Evolutionary conservation across 2,888 invertebrate genomes (phyloP).

Genomic region (Nipponacmea schrenckii): DNA sequence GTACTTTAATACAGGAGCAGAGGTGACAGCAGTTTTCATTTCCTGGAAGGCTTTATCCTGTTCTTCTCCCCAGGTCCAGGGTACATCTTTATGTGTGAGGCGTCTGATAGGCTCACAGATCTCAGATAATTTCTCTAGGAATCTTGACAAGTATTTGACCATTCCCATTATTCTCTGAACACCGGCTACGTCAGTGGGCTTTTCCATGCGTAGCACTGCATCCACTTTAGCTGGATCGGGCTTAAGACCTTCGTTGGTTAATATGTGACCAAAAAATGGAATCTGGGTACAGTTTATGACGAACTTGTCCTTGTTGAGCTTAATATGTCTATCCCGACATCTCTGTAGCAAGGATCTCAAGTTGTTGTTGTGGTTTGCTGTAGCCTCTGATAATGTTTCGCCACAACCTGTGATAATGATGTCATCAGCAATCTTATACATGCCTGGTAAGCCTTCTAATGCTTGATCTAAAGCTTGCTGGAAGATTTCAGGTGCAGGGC

Average conservation of each 20-base stretch:
- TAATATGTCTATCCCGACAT: slow-evolving; percentile 22
- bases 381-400: not conserved
- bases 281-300: slow-evolving; percentile 19
- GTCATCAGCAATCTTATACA: slow-evolving; percentile 32
- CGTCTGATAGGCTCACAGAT: slow-evolving; percentile 21
- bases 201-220: slow-evolving; percentile 27
- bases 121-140: slow-evolving; percentile 26
- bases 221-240: slow-evolving; percentile 28
- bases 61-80: slow-evolving; percentile 21
- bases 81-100: slow-evolving; percentile 17
- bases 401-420: slow-evolving; percentile 27
- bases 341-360: slow-evolving; percentile 23
- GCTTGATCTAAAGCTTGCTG: slow-evolving; percentile 26
- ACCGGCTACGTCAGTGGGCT: slow-evolving; percentile 25
- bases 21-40: slow-evolving; percentile 24
- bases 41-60: slow-evolving; percentile 28
- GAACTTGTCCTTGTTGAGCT: slow-evolving; percentile 23
- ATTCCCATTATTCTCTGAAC: slow-evolving; percentile 27
- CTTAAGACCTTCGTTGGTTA: slow-evolving; percentile 25
- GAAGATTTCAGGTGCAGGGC: slow-evolving; percentile 27
- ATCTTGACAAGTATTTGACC: slow-evolving; percentile 34
- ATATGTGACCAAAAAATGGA: slow-evolving; percentile 22
- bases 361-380: slow-evolving; percentile 27
- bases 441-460: slow-evolving; percentile 28
- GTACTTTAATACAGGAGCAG: slow-evolving; percentile 24